Conservation (phyloP, 1,140 invertebrate species). For the Campodea augens region DNA sequence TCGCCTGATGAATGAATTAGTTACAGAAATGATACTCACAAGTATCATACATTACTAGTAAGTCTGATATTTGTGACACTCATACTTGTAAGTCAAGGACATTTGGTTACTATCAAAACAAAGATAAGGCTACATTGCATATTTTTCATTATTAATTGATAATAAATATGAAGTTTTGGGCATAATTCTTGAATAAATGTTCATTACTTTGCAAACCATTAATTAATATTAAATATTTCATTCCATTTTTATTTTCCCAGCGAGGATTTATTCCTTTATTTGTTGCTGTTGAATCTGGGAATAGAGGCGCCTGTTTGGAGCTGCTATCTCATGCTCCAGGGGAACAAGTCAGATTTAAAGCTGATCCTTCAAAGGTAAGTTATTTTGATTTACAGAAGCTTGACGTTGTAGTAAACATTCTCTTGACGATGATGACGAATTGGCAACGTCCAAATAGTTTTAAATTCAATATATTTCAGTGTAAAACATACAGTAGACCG, state of each 20-base stretch:
- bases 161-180: neutral
- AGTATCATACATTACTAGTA: too few species aligned
- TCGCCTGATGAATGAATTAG: too few species aligned
- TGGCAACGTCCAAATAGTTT: too few species aligned
- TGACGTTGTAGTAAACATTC: too few species aligned
- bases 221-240: conserved; percentile 1
- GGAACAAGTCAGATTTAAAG: conserved; percentile 58
- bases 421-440: too few species aligned
- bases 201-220: neutral
- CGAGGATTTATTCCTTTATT: conserved; percentile 83
- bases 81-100: neutral
- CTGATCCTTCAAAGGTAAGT: conserved; percentile 41
- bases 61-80: neutral
- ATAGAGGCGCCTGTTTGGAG: conserved; percentile 79
- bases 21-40: too few species aligned
- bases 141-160: neutral
- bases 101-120: neutral
- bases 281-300: conserved; percentile 78
- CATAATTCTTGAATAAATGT: neutral
- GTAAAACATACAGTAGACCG: too few species aligned
- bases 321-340: conserved; percentile 49
- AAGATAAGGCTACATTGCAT: too few species aligned
- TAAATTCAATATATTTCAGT: too few species aligned
- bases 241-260: conserved; percentile 34
- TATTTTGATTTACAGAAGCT: too few species aligned